Base-by-base conservation (phyloP, 1,140 invertebrate species). In the Penaeus chinensis region DNA sequence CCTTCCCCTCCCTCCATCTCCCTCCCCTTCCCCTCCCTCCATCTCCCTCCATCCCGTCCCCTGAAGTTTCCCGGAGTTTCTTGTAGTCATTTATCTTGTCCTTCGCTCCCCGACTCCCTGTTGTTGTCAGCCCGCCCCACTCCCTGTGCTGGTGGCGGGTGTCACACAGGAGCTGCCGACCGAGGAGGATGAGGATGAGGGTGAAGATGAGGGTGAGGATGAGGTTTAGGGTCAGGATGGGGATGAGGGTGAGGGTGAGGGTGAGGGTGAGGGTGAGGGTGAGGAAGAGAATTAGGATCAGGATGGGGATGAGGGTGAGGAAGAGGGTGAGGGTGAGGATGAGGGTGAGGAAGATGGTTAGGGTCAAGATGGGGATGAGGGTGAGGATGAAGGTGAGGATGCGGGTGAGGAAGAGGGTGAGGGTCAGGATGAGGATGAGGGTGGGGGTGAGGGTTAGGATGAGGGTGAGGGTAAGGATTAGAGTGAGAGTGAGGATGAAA, bases 101-200 rank as follows among this genome's bases (percentile, higher is more conserved):
- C 27, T 24, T 74, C 74, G 60, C 74, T 79, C 32, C 84, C 83
- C 84, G 47, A 79, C 84, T 77, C 69, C 74, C 74, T 85, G 74
- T 85, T 85, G 84, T 85, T 85, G 84, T 85, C 84, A 85, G 74
- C 78, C 47, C 27, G n/a, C 65, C 81, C 84, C 84, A 79, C 84
- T 85, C 74, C 84, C 84, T 65, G 84, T 85, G 84, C 62, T 85
- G 84, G 54, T 71, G 84, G 84, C 74, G 74, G 84, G 37, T 85
- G 84, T 85, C 84, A 85, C 84, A 65, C 84, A 65, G 62, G 42
- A 27, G 74, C 66, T 85, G 84, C 78, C 84, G 78, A 74, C 54
- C 16, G n/a, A 47, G 47, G 27, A 77, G 20, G 27, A 77, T 20
- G 8, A 77, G 27, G 74, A 47, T 20, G 24, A 27, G 27, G 7